Base-by-base conservation (phyloP, 1,140 invertebrate species). In the Notospermus geniculatus region DNA sequence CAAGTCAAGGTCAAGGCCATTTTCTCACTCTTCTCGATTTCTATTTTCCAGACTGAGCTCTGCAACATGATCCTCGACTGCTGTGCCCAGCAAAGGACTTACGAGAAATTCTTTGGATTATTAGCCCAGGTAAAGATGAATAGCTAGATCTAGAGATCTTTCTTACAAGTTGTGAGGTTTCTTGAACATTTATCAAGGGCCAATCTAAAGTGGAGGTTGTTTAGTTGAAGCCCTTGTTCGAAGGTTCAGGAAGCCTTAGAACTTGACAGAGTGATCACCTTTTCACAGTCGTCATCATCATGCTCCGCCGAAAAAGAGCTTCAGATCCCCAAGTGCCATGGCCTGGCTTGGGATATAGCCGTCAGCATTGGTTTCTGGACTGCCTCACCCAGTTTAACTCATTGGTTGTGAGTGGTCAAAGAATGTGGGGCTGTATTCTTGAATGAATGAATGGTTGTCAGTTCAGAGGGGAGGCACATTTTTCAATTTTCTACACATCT, bases 41-140 rank as follows among this genome's bases (percentile, higher is more conserved):
- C 5, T 36, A 36, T 36, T 36, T 71, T 77, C 57, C 67, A 85
- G 84, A 66, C 76, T 11, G 97, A 99, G 82, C 83, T 99, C 0
- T 99, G 96, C 77, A 92, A 98, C 79, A 99, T 99, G 97, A 95
- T 99, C 69, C 81, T 97, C 5, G 97, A 99, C 83, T 99, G 97
- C 75, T 99, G 97, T 84, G 95, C 96, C 4, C 96, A 99, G 82
- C 93, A 97, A 80, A 85, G 97, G 63, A 99, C 96, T 0, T 99
- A 99, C 75, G 95, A 98, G 78, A 97, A 98, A 80, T 99, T 99
- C 78, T 99, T 91, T 83, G 97, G 97, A 0, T 83, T 98, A 1
- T 78, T 99, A 32, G 93, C 94, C 2, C 88, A 89, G 84, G 83
- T 96, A 52, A 55, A 57, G 19, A 52, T n/a, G n/a, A 28, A 28